Evolutionary conservation across 1,140 invertebrate genomes (phyloP), one percentile per base, ranked within the genome.

Genomic region (Drosophila rhopaloa): DNA sequence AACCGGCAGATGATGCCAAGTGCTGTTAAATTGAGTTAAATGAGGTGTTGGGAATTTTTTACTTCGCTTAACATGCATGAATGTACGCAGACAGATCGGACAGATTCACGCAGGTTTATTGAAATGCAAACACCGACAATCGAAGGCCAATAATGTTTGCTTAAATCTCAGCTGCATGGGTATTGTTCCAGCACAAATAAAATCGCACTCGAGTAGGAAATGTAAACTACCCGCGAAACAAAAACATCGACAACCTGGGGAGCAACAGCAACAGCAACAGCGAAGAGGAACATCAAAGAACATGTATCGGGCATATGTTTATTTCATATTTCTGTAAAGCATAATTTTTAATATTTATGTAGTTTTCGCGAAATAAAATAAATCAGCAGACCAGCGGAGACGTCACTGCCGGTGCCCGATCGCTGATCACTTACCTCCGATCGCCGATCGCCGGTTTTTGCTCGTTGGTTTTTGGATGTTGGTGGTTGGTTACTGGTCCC

Each of bases 261-360:
- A 72, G 76, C 54, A 76, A 76, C 60, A 46, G 32, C 53, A 67
- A 71, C 61, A 47, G 32, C 54, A 32, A 32, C 29, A 47, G 32
- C 54, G 57, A 57, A 32, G 38, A 68, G 56, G 62, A 54, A 65
- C 58, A 78, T 50, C 50, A 63, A 80, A 65, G 51, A 60, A 79
- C 62, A 56, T 65, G 55, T 61, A 55, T 54, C 40, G 38, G 63
- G 56, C 67, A 76, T 71, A 85, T 86, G 79, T 89, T 88, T 80
- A 74, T 88, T 88, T 84, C 84, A 89, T 88, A 88, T 88, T 88
- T 88, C 61, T 81, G 86, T 65, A 77, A 50, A 80, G 83, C 84
- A 88, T 83, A 89, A 88, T 89, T 81, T 81, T 81, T 83, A 76
- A 89, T 90, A 89, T 88, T 89, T 89, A 89, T 88, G 85, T 88